Conservation (phyloP, 2,888 invertebrate genomes). For the Drosophila bunnanda region DNA sequence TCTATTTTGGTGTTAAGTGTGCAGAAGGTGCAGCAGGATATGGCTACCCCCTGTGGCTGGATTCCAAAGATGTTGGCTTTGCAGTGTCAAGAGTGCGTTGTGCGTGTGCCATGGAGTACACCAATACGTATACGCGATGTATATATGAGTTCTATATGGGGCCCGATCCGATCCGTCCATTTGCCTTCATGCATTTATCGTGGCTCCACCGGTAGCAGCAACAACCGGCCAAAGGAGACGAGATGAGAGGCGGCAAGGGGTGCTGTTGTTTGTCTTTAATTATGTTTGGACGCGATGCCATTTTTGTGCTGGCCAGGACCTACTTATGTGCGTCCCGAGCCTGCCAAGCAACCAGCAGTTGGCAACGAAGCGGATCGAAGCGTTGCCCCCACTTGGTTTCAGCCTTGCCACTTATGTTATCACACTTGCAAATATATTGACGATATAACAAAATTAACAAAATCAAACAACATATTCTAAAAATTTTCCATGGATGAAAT, state of each 20-base stretch:
- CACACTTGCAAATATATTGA: constrained; percentile 5
- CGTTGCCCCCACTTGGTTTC: constrained; percentile 3
- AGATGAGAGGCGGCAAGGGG: constrained; percentile 1
- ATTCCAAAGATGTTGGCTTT: constrained; percentile 45
- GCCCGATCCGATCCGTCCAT: constrained; percentile 50
- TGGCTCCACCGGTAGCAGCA: constrained; percentile 48
- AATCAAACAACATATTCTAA: neutral
- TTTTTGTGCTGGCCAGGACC: constrained; percentile 63
- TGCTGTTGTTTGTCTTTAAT: constrained; percentile 77
- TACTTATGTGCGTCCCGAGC: constrained; percentile 59
- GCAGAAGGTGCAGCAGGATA: constrained; percentile 1
- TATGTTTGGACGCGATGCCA: constrained; percentile 75
- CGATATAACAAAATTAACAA: too few relatives aligned
- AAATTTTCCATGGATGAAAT: neutral
- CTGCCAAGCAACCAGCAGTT: constrained; percentile 30
- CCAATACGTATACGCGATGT: constrained; percentile 14
- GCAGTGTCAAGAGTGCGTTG: constrained; percentile 39
- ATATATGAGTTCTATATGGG: constrained; percentile 23
- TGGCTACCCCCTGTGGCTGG: constrained; percentile 26
- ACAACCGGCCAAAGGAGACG: constrained; percentile 30
- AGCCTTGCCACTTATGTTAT: neutral
- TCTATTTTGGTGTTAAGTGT: constrained; percentile 36
- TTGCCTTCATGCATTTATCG: constrained; percentile 65
- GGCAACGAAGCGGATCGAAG: constrained; percentile 39
- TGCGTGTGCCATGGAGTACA: neutral